Evolutionary conservation across 2,888 invertebrate genomes (phyloP), one percentile per base, ranked within the genome.

Genomic region (Ophonus ardosiacus): DNA sequence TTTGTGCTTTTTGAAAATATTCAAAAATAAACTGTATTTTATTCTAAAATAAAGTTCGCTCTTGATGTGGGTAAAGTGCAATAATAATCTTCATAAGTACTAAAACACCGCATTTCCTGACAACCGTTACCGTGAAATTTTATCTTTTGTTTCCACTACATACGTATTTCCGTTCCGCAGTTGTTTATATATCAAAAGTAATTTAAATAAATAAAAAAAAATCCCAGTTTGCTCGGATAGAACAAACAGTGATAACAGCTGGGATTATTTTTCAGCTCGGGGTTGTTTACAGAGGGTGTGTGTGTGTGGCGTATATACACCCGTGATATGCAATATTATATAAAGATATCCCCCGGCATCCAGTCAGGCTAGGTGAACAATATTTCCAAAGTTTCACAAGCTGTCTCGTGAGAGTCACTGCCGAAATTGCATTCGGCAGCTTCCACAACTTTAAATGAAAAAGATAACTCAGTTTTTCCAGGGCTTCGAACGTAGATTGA

Each of bases 391-490:
- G 40, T 80, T 85, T 85, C 59, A 57, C 80, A 80, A 85, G 71
- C 79, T 85, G 68, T 85, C 85, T 80, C 80, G n/a, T 10, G 85
- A 80, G 85, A 85, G 59, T 85, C 85, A 85, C 85, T 85, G 85
- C 71, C 80, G 85, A 80, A 85, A 85, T 85, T 85, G 79, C 85
- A 85, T 85, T 80, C 80, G 80, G 80, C 71, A 68, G 65, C 79
- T 78, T 18, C 78, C 61, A 40, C 21, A 85, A 85, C 80, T 85
- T 85, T 85, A 85, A 85, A 85, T 85, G 85, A 85, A 85, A 85
- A 85, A 85, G 85, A 85, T 85, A 85, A 85, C 85, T 85, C 85
- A 85, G 85, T 85, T 85, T 85, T 78, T 85, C 80, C 68, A 56
- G 17, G 65, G 56, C 68, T 80, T 59, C 68, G 85, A 80, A 79